Percentiles rank a stretch among this genome's conserved stretches.
These are phyloP conservation scores for Drosophila kepulauana DNA, from an alignment of 1,140 invertebrate genomes.

Conservation along the genomic window DNA sequence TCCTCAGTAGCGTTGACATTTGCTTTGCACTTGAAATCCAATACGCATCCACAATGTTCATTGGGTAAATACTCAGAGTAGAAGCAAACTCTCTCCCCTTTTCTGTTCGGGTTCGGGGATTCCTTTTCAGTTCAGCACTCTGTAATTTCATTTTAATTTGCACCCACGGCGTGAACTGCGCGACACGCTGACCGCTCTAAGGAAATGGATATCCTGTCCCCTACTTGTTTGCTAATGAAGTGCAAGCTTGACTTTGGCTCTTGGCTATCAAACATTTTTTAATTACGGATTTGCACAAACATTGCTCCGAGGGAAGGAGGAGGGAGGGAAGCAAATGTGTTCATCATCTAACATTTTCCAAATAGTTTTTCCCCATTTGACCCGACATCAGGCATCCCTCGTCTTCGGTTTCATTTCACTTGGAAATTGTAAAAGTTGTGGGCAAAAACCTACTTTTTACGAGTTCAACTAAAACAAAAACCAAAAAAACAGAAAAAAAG, in stretches of 20 bases:
- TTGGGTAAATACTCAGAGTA: conserved; percentile 26
- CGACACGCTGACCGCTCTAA: conserved; percentile 45
- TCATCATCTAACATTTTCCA: conserved; percentile 34
- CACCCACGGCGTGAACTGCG: conserved; percentile 58
- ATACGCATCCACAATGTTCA: conserved; percentile 44
- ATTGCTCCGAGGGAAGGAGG: conserved; percentile 28
- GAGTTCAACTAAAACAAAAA: not conserved
- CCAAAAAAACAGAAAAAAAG: not conserved
- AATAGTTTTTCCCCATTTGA: conserved; percentile 27
- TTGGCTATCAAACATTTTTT: conserved; percentile 57
- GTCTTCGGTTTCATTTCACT: conserved; percentile 12
- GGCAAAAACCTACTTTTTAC: not conserved
- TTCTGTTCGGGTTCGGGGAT: not conserved
- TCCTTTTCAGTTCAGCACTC: conserved; percentile 31
- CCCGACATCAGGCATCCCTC: not conserved
- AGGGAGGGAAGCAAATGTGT: conserved; percentile 24
- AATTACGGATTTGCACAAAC: conserved; percentile 72
- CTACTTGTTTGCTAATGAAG: conserved; percentile 49
- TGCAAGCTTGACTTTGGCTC: conserved; percentile 40
- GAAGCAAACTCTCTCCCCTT: not conserved
- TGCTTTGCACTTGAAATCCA: conserved; percentile 56
- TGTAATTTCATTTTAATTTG: conserved; percentile 76
- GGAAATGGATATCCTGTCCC: conserved; percentile 62
- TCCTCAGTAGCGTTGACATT: conserved; percentile 11
- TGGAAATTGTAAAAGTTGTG: conserved; percentile 5